Base-by-base conservation (phyloP, 2,888 invertebrate species). In the Ochropleura leucogaster region DNA sequence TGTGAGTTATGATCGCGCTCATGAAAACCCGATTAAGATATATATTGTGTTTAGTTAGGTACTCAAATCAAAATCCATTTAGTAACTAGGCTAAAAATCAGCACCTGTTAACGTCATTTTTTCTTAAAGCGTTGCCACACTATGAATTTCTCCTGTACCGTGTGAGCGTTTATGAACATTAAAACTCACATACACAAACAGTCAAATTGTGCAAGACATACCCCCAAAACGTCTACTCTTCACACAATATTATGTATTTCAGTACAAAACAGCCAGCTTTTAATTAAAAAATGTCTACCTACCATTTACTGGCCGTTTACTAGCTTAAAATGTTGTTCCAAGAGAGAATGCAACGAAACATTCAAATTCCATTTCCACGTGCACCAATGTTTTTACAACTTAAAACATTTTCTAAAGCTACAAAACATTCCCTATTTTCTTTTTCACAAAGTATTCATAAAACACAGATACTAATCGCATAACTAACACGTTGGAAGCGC, bases 401-500 rank as follows among this genome's bases (percentile, higher is more conserved):
- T 53, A 6, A 80, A 66, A 47, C 55, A 30, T 62, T 80, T 44
- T 46, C 55, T 49, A 68, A 65, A 70, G 46, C 70, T 70, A 57
- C 60, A 44, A 67, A 47, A 46, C 20, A 47, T 62, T 66, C 53
- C 49, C 47, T 10, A 18, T 74, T 78, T 65, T 65, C 44, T 57
- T 72, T 71, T 72, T 53, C 72, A 84, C 59, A 67, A 74, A 77
- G 69, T 65, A 72, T 82, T 78, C 84, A 86, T 85, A 83, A 78
- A 85, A 85, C 79, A 84, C 16, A 68, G 77, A 83, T 81, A 73
- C 40, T 71, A 73, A 83, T 87, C 77, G 71, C 73, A 68, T 64
- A 80, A 69, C 81, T 77, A 85, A 87, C 81, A 81, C 76, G 79
- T 77, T 81, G 68, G 85, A 77, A 85, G 79, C 82, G 85, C 82